Evolutionary conservation across 2,888 invertebrate genomes (phyloP).

Genomic region (Lepidochitona cinerea): DNA sequence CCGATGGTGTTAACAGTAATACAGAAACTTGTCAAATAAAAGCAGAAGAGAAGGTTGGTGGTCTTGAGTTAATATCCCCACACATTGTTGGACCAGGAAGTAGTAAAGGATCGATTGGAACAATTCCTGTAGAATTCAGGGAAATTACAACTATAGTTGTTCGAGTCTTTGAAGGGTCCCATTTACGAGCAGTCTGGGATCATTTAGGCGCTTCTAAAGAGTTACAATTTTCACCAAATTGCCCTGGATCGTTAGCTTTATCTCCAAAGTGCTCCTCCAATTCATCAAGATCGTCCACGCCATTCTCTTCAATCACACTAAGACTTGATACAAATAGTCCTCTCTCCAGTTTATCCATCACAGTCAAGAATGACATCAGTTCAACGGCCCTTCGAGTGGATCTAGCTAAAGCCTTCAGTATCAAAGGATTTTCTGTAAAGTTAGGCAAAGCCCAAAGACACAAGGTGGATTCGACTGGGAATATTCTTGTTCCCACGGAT

Average conservation of each 20-base stretch:
- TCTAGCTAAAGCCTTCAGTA: neutral
- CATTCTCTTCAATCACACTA: neutral
- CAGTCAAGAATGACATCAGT: neutral
- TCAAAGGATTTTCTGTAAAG: neutral
- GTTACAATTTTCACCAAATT: neutral
- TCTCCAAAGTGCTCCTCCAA: neutral
- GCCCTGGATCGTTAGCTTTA: neutral
- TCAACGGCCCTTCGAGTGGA: neutral
- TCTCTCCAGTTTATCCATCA: neutral
- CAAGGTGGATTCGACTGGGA: neutral
- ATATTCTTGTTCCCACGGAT: neutral
- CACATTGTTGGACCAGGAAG: neutral
- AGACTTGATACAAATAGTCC: neutral
- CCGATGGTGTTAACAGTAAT: neutral
- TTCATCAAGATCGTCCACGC: neutral
- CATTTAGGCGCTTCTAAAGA: neutral
- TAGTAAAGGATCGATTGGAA: neutral
- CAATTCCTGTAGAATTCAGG: neutral
- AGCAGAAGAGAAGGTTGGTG: neutral
- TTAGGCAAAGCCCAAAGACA: neutral
- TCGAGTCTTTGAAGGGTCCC: neutral
- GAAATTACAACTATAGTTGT: neutral
- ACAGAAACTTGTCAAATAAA: neutral
- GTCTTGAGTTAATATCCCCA: neutral
- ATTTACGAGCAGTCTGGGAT: neutral